phyloP scores from a whole-genome alignment of 2,113 vertebrate species.

The Archocentrus centrarchus region DNA sequence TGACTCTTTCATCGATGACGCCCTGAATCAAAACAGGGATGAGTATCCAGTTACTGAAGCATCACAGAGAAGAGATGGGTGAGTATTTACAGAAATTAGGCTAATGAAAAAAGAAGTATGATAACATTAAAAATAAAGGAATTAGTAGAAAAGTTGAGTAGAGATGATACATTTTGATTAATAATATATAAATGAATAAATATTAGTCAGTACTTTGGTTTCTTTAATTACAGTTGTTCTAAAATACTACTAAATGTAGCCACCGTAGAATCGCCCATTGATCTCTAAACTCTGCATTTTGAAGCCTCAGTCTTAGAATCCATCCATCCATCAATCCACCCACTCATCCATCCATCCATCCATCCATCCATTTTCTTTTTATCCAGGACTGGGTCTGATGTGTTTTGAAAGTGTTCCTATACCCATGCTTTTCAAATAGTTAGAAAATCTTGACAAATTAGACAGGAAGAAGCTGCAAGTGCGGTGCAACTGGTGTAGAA shows the following conservation, averaged over 20 bases:
- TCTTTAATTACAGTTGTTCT: no score
- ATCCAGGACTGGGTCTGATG: no score
- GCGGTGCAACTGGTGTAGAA: no score
- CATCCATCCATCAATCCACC: no score
- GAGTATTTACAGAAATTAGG: slow-evolving; percentile 2
- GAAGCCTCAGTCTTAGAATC: background rate
- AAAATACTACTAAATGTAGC: background rate
- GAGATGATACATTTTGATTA: background rate
- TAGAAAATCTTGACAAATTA: no score
- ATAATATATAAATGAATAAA: background rate
- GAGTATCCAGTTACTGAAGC: background rate
- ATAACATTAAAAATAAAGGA: background rate
- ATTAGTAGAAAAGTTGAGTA: background rate
- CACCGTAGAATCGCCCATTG: no score
- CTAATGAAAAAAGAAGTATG: background rate
- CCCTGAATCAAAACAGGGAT: background rate
- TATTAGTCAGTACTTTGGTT: background rate
- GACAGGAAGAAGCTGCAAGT: no score
- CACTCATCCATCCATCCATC: no score
- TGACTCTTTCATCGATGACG: background rate
- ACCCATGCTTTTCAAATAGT: no score
- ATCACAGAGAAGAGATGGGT: background rate
- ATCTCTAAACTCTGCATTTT: no score
- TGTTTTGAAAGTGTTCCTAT: no score
- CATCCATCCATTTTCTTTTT: no score